phyloP scores from a whole-genome alignment of 2,113 vertebrate genomes.

The Salvelinus fontinalis region DNA sequence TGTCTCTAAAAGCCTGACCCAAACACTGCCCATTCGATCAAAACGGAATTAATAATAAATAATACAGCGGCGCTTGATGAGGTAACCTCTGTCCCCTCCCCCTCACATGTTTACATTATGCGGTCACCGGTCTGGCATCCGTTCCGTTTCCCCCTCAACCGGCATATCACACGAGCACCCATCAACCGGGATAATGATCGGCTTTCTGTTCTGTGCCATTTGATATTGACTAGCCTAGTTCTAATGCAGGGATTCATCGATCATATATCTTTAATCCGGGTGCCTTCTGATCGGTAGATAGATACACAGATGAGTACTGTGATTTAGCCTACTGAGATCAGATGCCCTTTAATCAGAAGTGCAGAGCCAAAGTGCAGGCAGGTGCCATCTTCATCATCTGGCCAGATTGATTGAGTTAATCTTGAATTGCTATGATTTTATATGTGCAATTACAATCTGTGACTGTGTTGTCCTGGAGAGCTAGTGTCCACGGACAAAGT shows the following conservation, averaged over 20 bases:
- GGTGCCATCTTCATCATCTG: not conserved
- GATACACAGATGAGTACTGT: constrained; percentile 29
- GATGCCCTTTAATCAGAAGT: constrained; percentile 5
- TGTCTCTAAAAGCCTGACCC: not conserved
- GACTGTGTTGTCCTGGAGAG: not conserved
- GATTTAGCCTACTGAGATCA: constrained; percentile 17
- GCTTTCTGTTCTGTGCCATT: not conserved
- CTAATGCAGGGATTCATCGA: not conserved
- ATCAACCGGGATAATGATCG: too few relatives aligned
- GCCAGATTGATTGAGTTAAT: constrained; percentile 11
- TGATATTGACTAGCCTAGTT: not conserved
- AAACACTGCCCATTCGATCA: not conserved
- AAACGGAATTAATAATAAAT: constrained; percentile 14
- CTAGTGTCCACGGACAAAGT: constrained; percentile 11
- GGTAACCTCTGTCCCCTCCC: constrained; percentile 59
- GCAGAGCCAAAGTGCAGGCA: not conserved
- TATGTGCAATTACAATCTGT: constrained; percentile 25
- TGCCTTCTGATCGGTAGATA: constrained; percentile 20
- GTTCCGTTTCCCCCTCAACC: constrained; percentile 9
- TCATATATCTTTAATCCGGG: constrained; percentile 22
- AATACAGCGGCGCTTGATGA: constrained; percentile 59
- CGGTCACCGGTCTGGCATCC: constrained; percentile 27
- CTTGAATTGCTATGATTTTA: not conserved
- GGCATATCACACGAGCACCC: not conserved
- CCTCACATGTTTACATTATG: constrained; percentile 55